Evolutionary conservation across 2,113 vertebrate species (phyloP).

Genomic region (Chauna torquata): DNA sequence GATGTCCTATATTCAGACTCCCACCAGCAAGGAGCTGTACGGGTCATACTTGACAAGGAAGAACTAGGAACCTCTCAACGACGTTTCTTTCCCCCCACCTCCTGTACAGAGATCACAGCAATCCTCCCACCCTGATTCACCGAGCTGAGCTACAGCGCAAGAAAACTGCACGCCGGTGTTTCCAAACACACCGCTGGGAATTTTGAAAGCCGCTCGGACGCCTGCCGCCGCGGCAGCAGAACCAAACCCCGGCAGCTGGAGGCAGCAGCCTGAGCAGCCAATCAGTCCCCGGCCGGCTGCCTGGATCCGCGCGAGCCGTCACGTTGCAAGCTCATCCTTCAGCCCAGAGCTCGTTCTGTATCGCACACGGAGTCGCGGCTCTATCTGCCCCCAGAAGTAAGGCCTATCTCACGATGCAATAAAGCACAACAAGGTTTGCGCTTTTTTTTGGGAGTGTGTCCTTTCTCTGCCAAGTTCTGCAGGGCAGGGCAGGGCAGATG

Average conservation of each 20-base stretch:
- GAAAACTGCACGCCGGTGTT: neutral
- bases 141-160: neutral
- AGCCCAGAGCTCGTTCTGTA: neutral
- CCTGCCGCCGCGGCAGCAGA: neutral
- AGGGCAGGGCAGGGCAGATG: neutral
- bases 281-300: neutral
- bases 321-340: neutral
- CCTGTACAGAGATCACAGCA: neutral
- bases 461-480: conserved; percentile 5
- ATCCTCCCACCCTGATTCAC: conserved; percentile 40
- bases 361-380: neutral
- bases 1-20: conserved; percentile 54
- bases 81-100: neutral
- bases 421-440: neutral
- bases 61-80: conserved; percentile 7
- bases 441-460: neutral
- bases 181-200: neutral
- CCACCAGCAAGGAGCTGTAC: conserved; percentile 1
- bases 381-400: neutral
- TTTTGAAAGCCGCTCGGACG: conserved; percentile 1
- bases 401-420: neutral
- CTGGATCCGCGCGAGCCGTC: neutral
- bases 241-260: neutral
- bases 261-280: neutral
- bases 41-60: conserved; percentile 40